phyloP scores from a whole-genome alignment of 1,140 invertebrate genomes.

The Caenorhabditis elegans region WBcel235 BX284604.4:13615001-13615500 shows the following conservation, averaged over 20 bases:
- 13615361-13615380: slow-evolving; percentile 66
- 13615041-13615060: too few relatives aligned
- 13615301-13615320: slow-evolving; percentile 62
- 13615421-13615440: slow-evolving; percentile 66
- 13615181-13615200: slow-evolving; percentile 59
- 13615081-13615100: too few relatives aligned
- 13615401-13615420: slow-evolving; percentile 67
- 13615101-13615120: too few relatives aligned
- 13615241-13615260: slow-evolving; percentile 67
- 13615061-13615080: too few relatives aligned
- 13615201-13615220: slow-evolving; percentile 64
- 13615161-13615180: too few relatives aligned
- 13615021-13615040: too few relatives aligned
- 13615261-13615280: slow-evolving; percentile 67
- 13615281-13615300: slow-evolving; percentile 65
- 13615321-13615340: slow-evolving; percentile 68
- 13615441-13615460: slow-evolving; percentile 67
- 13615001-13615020: too few relatives aligned
- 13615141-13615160: too few relatives aligned
- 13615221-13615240: too few relatives aligned
- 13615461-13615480: slow-evolving; percentile 67
- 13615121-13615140: too few relatives aligned
- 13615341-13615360: slow-evolving; percentile 69
- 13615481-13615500: slow-evolving; percentile 68
- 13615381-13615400: slow-evolving; percentile 66